Percentiles rank a stretch among this genome's conserved stretches.
Evolutionary conservation across 2,797 vertebrate species (phyloP).

Genomic region (Sciurus carolinensis): DNA sequence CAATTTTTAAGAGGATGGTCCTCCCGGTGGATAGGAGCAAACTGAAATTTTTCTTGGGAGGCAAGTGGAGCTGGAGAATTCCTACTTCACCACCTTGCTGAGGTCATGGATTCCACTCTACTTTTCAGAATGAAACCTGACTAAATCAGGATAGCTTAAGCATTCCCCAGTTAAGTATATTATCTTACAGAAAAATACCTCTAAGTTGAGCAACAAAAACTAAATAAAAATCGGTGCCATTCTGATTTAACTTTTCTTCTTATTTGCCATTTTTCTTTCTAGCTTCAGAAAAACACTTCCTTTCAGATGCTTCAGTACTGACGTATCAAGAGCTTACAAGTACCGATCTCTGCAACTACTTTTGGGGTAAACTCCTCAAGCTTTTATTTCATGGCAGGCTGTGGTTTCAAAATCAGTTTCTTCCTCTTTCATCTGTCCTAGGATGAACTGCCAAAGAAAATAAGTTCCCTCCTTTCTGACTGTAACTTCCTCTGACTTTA

Average conservation of each 20-base stretch:
- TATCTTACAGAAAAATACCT: background rate
- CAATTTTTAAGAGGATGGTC: no score
- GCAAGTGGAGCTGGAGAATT: background rate
- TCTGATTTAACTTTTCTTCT: background rate
- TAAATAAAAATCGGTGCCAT: background rate
- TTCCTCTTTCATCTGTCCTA: conserved; percentile 28
- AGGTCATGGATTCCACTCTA: background rate
- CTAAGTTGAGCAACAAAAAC: background rate
- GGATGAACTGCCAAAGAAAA: background rate
- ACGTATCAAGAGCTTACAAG: background rate
- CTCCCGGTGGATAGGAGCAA: background rate
- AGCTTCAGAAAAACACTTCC: background rate
- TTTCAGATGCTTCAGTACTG: background rate
- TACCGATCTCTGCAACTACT: background rate
- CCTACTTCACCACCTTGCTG: background rate
- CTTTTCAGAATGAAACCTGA: background rate
- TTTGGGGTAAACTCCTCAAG: background rate
- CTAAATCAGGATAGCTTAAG: background rate
- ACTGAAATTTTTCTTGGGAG: background rate
- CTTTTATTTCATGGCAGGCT: background rate
- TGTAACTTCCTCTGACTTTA: background rate
- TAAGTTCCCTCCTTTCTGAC: background rate
- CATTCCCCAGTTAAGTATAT: background rate
- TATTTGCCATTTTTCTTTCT: background rate
- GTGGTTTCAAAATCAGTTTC: background rate